phyloP scores from a whole-genome alignment of 2,113 vertebrate species.

The Microcebus lehilahytsara region DNA sequence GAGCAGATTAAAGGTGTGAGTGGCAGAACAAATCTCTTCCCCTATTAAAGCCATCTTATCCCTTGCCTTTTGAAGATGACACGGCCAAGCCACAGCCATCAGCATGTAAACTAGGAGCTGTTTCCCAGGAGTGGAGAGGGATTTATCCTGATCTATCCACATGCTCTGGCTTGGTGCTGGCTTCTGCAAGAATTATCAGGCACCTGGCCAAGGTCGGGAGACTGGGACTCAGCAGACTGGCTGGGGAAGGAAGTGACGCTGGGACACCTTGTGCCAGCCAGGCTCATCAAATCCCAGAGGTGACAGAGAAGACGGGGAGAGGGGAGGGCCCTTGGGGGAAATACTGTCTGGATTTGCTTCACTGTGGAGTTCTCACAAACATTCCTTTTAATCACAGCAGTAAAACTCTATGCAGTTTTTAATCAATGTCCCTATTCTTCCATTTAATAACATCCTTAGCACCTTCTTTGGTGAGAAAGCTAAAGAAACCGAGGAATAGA shows the following conservation, averaged over 20 bases:
- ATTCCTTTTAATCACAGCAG: neutral
- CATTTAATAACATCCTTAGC: neutral
- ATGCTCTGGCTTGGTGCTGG: neutral
- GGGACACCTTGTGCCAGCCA: no score
- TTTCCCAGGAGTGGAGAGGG: neutral
- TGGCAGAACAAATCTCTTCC: conserved; percentile 1
- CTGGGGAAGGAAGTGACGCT: neutral
- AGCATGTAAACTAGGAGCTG: neutral
- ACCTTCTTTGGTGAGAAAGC: neutral
- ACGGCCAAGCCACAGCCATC: neutral
- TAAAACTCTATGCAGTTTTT: neutral
- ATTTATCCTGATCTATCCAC: neutral
- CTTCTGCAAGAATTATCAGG: neutral
- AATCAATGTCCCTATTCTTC: neutral
- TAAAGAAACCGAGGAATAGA: neutral
- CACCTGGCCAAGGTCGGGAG: neutral
- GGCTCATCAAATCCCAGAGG: neutral
- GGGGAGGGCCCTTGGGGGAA: neutral
- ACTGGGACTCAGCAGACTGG: neutral
- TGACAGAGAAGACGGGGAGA: neutral
- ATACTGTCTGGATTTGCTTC: neutral
- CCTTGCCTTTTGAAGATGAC: conserved; percentile 28
- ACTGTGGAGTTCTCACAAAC: neutral
- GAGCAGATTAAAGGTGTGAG: conserved; percentile 10
- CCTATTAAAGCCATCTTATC: neutral